Base-by-base conservation (phyloP, 2,113 vertebrate species). In the Ictalurus furcatus region DNA sequence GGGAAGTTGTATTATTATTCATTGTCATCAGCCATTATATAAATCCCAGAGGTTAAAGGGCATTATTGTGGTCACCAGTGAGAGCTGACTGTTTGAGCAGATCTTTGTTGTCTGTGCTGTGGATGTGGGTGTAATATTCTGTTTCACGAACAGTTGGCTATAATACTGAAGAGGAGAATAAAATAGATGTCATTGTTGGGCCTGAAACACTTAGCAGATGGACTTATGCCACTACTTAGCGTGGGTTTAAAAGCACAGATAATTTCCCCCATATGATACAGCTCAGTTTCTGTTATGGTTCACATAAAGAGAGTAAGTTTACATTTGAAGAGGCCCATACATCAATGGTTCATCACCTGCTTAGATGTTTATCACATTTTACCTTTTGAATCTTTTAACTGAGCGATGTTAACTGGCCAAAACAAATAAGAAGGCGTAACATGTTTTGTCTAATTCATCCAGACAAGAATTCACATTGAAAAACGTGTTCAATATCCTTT, bases 401-500 rank as follows among this genome's bases (percentile, higher is more conserved):
- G 30, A 44, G 23, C 59, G 67, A 67, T 86, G 82, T 59, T 63
- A 65, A 79, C 69, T 78, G 73, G 25, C 44, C 83, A 67, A 85
- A 67, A 79, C 69, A 85, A 85, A 85, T 78, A 63, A 44, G 59
- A 79, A 65, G 40, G 40, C n/a, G 21, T 73, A 63, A 8, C 90
- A 74, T 88, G 69, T 84, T 90, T 85, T 81, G 63, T 91, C 86
- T 90, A 63, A 61, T 89, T 92, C 87, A 89, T 94, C 90, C 84
- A 91, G 82, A 92, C 91, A 92, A 92, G 82, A 59, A 78, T 85
- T 25, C 28, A 85, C 85, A 82, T 88, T 92, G 81, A 85, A 86
- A 83, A 54, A 58, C 48, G 88, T 88, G 85, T 86, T 95, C 92
- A 95, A 93, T 93, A 87, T 61, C 88, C 89, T 87, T 88, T 87